phyloP scores from a whole-genome alignment of 1,140 invertebrate species.

The Listronotus oregonensis region DNA sequence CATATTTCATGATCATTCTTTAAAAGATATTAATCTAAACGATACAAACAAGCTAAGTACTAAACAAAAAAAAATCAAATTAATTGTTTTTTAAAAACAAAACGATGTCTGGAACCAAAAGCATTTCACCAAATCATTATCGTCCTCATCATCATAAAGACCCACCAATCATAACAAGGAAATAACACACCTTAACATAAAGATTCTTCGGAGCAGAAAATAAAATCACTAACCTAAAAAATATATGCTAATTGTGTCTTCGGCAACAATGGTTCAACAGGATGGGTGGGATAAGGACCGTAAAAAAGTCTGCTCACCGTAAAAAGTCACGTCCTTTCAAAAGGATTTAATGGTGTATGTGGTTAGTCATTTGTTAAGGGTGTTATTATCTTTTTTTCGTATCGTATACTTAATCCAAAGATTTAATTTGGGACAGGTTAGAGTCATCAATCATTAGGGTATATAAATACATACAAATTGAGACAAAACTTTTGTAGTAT shows the following conservation, averaged over 20 bases:
- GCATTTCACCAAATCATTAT: too few species aligned
- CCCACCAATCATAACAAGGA: too few species aligned
- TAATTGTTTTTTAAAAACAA: too few species aligned
- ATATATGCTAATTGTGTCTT: constrained; percentile 35
- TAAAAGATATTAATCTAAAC: too few species aligned
- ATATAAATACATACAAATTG: too few species aligned
- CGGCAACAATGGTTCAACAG: constrained; percentile 31
- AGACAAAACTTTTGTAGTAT: too few species aligned
- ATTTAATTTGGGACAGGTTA: constrained; percentile 5
- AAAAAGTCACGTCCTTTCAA: constrained; percentile 31
- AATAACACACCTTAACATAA: not conserved
- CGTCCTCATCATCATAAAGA: too few species aligned
- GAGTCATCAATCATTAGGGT: constrained; percentile 1
- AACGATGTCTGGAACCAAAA: too few species aligned
- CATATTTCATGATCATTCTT: too few species aligned
- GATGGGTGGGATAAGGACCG: constrained; percentile 34
- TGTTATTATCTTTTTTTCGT: constrained; percentile 10
- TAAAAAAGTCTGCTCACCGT: constrained; percentile 31
- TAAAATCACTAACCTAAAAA: constrained; percentile 31
- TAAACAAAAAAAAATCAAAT: too few species aligned
- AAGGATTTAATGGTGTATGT: constrained; percentile 14
- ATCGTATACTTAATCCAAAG: not conserved
- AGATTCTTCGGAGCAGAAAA: constrained; percentile 31
- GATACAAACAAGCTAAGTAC: too few species aligned
- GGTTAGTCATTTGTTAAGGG: constrained; percentile 15